Conservation (phyloP, 35 echinoderm and acorn worm genomes). For the Eucidaris tribuloides region DNA sequence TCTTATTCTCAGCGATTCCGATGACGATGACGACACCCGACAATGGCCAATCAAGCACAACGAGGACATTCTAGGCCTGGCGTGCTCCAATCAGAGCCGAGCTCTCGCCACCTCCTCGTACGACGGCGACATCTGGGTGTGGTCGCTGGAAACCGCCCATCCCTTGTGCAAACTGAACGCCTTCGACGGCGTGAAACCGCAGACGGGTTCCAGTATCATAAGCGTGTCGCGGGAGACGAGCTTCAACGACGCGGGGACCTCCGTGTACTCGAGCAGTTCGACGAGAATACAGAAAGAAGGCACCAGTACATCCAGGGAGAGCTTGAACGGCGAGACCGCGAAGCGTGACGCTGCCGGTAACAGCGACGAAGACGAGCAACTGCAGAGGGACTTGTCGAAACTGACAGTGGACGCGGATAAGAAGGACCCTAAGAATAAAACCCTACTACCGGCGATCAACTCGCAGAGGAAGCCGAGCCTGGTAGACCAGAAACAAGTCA, state of each 20-base stretch:
- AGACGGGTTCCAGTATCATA: slow-evolving; percentile 68
- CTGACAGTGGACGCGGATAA: no score
- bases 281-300: neutral
- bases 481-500: no score
- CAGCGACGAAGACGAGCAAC: no score
- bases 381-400: no score
- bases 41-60: slow-evolving; percentile 92
- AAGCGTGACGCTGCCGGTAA: no score
- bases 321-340: neutral
- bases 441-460: no score
- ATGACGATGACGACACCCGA: slow-evolving; percentile 87
- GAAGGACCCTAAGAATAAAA: no score
- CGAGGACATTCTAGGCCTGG: slow-evolving; percentile 85
- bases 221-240: slow-evolving; percentile 28
- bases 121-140: slow-evolving; percentile 91
- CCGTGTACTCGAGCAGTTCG: neutral
- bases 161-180: slow-evolving; percentile 79
- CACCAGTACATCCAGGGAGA: neutral
- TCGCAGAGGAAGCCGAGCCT: no score
- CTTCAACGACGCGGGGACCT: neutral
- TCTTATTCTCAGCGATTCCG: slow-evolving; percentile 72
- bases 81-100: slow-evolving; percentile 62
- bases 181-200: slow-evolving; percentile 67
- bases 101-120: slow-evolving; percentile 84
- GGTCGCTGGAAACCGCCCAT: slow-evolving; percentile 93